Percentiles rank a stretch among this genome's conserved stretches.
Evolutionary conservation across 2,888 invertebrate genomes (phyloP).

Genomic region (Archaeoteleia sp.): DNA sequence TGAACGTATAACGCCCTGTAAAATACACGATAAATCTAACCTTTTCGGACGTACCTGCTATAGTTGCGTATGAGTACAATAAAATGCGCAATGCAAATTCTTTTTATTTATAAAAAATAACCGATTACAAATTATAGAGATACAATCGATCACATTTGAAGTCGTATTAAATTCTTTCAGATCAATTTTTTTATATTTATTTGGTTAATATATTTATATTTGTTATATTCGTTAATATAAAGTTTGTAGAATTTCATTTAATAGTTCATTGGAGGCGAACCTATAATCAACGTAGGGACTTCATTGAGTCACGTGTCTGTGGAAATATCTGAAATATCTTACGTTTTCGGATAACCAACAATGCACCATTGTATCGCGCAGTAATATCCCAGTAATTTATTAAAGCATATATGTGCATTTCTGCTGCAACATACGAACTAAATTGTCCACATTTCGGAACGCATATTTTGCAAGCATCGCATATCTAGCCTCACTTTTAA

Average conservation of each 20-base stretch:
- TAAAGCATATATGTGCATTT: not conserved
- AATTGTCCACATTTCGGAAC: slow-evolving; percentile 14
- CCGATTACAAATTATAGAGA: too few relatives aligned
- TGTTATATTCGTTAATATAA: too few relatives aligned
- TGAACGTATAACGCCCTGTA: slow-evolving; percentile 43
- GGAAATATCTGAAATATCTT: slow-evolving; percentile 37
- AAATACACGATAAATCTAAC: slow-evolving; percentile 46
- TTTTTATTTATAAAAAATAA: slow-evolving; percentile 19
- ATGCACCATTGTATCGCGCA: slow-evolving; percentile 9
- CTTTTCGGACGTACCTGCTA: slow-evolving; percentile 2
- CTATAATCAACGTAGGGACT: slow-evolving; percentile 23
- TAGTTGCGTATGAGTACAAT: slow-evolving; percentile 10
- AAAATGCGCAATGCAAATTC: slow-evolving; percentile 22
- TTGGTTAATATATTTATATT: too few relatives aligned
- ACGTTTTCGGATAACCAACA: slow-evolving; percentile 23
- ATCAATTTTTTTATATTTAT: too few relatives aligned
- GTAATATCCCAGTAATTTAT: slow-evolving; percentile 14
- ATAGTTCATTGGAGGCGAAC: slow-evolving; percentile 16
- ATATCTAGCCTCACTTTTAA: too few relatives aligned
- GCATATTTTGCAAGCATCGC: not conserved
- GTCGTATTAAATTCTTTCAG: too few relatives aligned
- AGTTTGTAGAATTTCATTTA: too few relatives aligned
- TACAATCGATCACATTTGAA: too few relatives aligned
- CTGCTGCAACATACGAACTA: slow-evolving; percentile 17
- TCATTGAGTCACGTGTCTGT: slow-evolving; percentile 22